Conservation (phyloP, 1,140 invertebrate species). For the Rhagoletis pomonella region DNA sequence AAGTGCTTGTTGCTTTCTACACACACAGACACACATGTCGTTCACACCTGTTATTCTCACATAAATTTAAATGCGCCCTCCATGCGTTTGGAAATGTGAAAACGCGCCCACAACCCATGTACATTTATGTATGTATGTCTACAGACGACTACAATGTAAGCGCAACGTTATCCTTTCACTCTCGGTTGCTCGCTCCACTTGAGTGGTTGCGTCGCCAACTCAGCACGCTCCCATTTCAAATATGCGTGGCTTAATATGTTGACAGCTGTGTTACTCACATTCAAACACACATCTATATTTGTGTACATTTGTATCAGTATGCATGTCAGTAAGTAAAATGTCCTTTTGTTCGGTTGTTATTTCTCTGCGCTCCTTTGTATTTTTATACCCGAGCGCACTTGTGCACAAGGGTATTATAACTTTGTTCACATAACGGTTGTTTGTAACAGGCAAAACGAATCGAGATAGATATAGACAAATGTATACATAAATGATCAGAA, state of each 20-base stretch:
- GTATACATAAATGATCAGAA: too few species aligned
- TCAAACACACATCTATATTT: neutral
- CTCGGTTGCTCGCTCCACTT: conserved; percentile 7
- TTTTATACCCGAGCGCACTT: too few species aligned
- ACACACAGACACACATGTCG: too few species aligned
- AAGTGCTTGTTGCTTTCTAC: neutral
- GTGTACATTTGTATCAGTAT: neutral
- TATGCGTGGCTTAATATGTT: neutral
- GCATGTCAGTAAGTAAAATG: neutral
- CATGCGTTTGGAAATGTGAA: neutral
- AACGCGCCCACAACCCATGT: too few species aligned
- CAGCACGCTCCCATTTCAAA: neutral
- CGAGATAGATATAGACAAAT: too few species aligned
- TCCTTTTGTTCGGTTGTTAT: too few species aligned
- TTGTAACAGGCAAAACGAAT: too few species aligned
- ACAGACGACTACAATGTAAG: too few species aligned
- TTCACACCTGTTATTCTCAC: too few species aligned
- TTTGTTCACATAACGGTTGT: too few species aligned
- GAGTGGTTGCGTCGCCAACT: neutral
- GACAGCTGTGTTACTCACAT: neutral
- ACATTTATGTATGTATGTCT: neutral
- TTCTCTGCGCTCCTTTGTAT: conserved; percentile 7
- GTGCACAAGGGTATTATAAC: too few species aligned
- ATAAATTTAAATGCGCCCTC: neutral
- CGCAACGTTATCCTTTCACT: conserved; percentile 21